Base-by-base conservation (phyloP, 2,888 invertebrate species). In the Tetrapedia diversipes region DNA sequence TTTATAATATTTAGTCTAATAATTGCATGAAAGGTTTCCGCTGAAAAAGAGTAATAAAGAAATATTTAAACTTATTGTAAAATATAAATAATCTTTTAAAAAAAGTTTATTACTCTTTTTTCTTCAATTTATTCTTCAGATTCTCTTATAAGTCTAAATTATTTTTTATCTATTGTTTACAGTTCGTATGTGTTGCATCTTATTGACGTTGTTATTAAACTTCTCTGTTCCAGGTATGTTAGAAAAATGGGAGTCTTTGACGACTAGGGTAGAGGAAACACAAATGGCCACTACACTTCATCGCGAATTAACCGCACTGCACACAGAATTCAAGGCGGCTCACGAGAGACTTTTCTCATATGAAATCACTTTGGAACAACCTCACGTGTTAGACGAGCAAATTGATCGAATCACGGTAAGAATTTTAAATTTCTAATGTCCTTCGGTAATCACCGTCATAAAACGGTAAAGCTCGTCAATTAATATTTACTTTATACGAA, bases 161-260 rank as follows among this genome's bases (percentile, higher is more conserved):
- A 22, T 45, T 11, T 22, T 22, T 14, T 22, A 11, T 1, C 2
- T 10, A 37, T 16, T 1, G 57, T 27, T n/a, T n/a, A n/a, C n/a
- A n/a, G n/a, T n/a, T n/a, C n/a, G n/a, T n/a, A n/a, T n/a, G n/a
- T n/a, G n/a, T n/a, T n/a, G n/a, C n/a, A n/a, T n/a, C n/a, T n/a
- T n/a, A n/a, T n/a, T n/a, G n/a, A n/a, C n/a, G n/a, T n/a, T n/a
- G n/a, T n/a, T n/a, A n/a, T n/a, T n/a, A n/a, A n/a, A 16, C 32
- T 59, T 22, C 32, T 53, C 19, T 63, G 76, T 87, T 91, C 60
- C 84, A 91, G 91, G 88, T 73, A 86, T 93, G 85, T 90, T 92
- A 86, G 89, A 92, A 86, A 85, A 91, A 87, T 91, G 93, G 93
- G 93, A 94, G 86, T 89, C 91, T 22, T 87, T 92, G 67, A 92